Evolutionary conservation across 2,888 invertebrate species (phyloP), one percentile per base, ranked within the genome.

Genomic region (Lithophane ornitopus): DNA sequence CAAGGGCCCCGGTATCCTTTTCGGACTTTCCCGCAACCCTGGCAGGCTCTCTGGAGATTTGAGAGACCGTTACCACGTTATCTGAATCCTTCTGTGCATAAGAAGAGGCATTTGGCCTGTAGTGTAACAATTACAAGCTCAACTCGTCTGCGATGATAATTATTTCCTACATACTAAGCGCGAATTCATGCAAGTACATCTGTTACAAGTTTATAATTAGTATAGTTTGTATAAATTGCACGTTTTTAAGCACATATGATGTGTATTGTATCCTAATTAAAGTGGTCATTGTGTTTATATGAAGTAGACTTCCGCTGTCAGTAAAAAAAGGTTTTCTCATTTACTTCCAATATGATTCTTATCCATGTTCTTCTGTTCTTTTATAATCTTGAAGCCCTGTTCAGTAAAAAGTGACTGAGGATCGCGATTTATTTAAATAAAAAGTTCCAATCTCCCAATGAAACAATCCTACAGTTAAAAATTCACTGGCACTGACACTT

Each of bases 201-300:
- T 39, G 7, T 14, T 39, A 39, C 41, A 74, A 28, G n/a, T 54
- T 26, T 44, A 46, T 73, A 69, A 82, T 84, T 67, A 67, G 56
- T 46, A 56, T 70, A 46, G 22, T 84, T 80, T 63, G 72, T 80
- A 83, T 22, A 70, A 8, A 28, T 8, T 14, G 52, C 80, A 80
- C 80, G 80, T 54, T 78, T 44, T 44, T n/a, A 44, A 66, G 16
- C 44, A 56, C 39, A 28, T 44, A 7, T 16, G 34, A 44, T 61
- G 28, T 26, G 54, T 46, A 80, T 62, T 71, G 80, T 71, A 70
- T 79, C 59, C 46, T 71, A 70, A 84, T 76, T 63, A 54, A 78
- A 67, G 26, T 61, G 16, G 0, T 4, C 49, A 67, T 80, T 80
- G 84, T 80, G 34, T 80, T 41, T 62, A 1, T 52, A n/a, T 54